A percentile compares a stretch with the other conserved stretches of the same genome.
phyloP scores from a whole-genome alignment of 2,797 vertebrate genomes.

The Chelon labrosus region DNA sequence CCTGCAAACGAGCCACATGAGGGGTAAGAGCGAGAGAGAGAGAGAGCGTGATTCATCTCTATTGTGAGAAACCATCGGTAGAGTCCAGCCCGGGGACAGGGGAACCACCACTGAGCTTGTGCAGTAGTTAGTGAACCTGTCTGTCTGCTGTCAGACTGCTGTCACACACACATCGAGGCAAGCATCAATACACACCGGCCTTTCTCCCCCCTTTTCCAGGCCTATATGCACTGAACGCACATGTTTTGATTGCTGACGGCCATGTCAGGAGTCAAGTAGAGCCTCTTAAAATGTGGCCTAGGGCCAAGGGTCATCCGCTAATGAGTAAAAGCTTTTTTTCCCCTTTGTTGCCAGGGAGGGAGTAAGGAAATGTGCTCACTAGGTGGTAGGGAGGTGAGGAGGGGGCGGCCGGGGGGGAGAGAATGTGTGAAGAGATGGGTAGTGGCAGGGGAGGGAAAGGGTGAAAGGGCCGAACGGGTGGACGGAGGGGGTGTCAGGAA shows the following conservation, averaged over 20 bases:
- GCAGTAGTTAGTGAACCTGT: slow-evolving; percentile 79
- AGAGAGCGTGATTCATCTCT: slow-evolving; percentile 53
- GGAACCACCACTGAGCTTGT: slow-evolving; percentile 62
- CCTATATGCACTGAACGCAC: slow-evolving; percentile 70
- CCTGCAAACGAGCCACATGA: slow-evolving; percentile 37
- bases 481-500: slow-evolving; percentile 71
- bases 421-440: slow-evolving; percentile 81
- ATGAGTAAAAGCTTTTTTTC: slow-evolving; percentile 85
- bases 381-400: slow-evolving; percentile 77
- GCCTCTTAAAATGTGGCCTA: slow-evolving; percentile 87
- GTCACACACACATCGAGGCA: slow-evolving; percentile 76
- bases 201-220: slow-evolving; percentile 38
- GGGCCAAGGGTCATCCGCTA: slow-evolving; percentile 84
- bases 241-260: slow-evolving; percentile 86
- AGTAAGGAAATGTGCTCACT: slow-evolving; percentile 82
- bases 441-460: slow-evolving; percentile 77
- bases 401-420: slow-evolving; percentile 63
- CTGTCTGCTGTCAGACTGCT: slow-evolving; percentile 80
- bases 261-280: slow-evolving; percentile 89
- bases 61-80: slow-evolving; percentile 38
- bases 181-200: slow-evolving; percentile 64
- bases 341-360: slow-evolving; percentile 76
- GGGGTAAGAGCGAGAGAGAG: slow-evolving; percentile 21
- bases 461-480: slow-evolving; percentile 69
- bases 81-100: slow-evolving; percentile 40